Percentiles rank a stretch among this genome's conserved stretches.
Conservation (phyloP, 2,113 vertebrate genomes). For the Tachuris rubrigastra region DNA sequence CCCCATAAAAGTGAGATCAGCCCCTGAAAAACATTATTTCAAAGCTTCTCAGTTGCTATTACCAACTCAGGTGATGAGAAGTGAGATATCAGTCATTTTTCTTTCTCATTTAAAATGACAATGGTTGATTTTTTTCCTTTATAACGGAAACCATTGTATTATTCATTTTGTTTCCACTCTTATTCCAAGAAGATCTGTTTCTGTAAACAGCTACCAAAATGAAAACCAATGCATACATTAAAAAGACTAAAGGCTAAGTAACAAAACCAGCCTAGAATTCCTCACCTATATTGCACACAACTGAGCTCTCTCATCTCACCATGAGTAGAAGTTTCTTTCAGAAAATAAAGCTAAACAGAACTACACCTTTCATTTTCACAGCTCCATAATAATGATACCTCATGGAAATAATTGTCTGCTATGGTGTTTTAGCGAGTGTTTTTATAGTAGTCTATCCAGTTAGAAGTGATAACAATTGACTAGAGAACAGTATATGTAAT, state of each 20-base stretch:
- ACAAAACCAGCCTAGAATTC: not conserved
- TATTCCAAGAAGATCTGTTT: constrained; percentile 24
- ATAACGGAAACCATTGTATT: not conserved
- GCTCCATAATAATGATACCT: not conserved
- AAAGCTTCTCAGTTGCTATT: not conserved
- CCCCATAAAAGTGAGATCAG: not conserved
- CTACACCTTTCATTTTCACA: not conserved
- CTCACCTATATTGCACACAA: not conserved
- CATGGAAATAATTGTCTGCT: not conserved
- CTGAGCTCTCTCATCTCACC: not conserved
- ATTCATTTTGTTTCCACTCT: constrained; percentile 8
- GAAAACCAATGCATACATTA: constrained; percentile 15
- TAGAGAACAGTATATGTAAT: not conserved
- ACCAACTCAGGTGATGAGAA: constrained; percentile 15
- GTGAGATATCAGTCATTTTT: not conserved
- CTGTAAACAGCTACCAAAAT: constrained; percentile 10
- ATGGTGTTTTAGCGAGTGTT: not conserved
- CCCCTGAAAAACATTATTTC: constrained; percentile 4
- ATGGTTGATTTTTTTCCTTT: not conserved
- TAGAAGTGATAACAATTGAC: not conserved
- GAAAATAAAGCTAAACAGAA: not conserved
- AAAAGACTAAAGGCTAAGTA: not conserved
- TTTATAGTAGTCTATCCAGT: not conserved
- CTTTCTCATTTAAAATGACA: not conserved
- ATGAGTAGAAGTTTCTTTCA: not conserved